phyloP scores from a whole-genome alignment of 2,797 vertebrate genomes.

The Enteromius anoplus region DNA sequence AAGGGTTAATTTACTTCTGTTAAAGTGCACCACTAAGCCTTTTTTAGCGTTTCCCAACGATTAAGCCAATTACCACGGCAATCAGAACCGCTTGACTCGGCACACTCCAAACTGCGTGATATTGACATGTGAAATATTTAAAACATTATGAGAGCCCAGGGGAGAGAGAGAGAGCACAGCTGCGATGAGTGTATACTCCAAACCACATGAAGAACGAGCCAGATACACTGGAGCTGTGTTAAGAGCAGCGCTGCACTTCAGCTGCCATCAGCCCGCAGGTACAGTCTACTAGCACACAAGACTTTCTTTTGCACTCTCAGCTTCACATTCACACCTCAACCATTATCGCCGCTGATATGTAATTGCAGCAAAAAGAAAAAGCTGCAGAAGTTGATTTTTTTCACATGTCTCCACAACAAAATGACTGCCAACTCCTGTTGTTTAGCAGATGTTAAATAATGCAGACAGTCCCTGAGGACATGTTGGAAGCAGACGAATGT shows the following conservation, averaged over 20 bases:
- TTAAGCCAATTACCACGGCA: constrained; percentile 83
- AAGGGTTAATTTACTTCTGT: constrained; percentile 63
- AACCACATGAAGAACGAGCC: constrained; percentile 73
- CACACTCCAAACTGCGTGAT: constrained; percentile 84
- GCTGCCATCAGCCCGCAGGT: constrained; percentile 41
- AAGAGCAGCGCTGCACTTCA: constrained; percentile 72
- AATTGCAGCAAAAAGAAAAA: constrained; percentile 24
- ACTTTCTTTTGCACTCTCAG: constrained; percentile 50
- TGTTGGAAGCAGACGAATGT: constrained; percentile 43
- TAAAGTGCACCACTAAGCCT: constrained; percentile 52
- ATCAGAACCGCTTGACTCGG: constrained; percentile 83
- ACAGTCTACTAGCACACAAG: constrained; percentile 56
- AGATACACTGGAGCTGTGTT: constrained; percentile 75
- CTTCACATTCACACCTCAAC: constrained; percentile 16
- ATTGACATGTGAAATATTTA: constrained; percentile 87
- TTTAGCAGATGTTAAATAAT: constrained; percentile 45
- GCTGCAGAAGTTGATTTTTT: constrained; percentile 59
- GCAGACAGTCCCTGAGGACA: constrained; percentile 37
- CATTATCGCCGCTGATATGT: constrained; percentile 8
- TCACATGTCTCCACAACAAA: constrained; percentile 30
- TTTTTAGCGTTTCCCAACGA: constrained; percentile 79
- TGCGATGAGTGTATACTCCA: constrained; percentile 83
- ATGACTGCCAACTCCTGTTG: constrained; percentile 42
- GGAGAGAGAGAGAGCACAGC: constrained; percentile 77
- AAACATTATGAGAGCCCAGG: constrained; percentile 82